Evolutionary conservation across 2,797 vertebrate genomes (phyloP).

Genomic region (Philypnodon macrostomus): DNA sequence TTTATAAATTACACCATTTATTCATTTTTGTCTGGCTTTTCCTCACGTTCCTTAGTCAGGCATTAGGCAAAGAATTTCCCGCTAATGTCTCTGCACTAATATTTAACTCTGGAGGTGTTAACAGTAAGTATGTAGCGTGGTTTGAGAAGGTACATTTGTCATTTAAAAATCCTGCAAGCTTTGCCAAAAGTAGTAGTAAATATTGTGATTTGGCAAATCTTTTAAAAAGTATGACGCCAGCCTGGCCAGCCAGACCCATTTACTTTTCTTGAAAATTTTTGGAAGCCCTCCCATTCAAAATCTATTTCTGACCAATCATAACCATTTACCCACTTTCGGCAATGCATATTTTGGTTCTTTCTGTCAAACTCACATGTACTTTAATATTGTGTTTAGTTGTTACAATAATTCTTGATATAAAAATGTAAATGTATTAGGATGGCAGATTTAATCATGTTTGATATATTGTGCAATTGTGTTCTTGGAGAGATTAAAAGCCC

Average conservation of each 20-base stretch:
- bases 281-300: no score
- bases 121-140: background rate
- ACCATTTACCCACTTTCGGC: no score
- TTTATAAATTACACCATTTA: conserved; percentile 64
- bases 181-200: background rate
- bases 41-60: conserved; percentile 45
- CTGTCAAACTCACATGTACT: no score
- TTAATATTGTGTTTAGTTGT: no score
- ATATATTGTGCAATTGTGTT: no score
- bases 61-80: conserved; percentile 27
- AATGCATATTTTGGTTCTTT: no score
- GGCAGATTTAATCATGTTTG: no score
- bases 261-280: no score
- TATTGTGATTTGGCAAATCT: background rate
- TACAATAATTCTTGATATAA: no score
- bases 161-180: background rate
- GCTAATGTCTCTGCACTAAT: conserved; percentile 27
- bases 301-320: no score
- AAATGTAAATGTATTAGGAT: no score
- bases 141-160: conserved; percentile 2
- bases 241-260: background rate
- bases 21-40: conserved; percentile 48
- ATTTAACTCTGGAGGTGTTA: conserved; percentile 23
- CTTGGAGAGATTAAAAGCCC: no score
- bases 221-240: background rate